Percentiles rank a stretch among this genome's conserved stretches.
Conservation (phyloP, 2,888 invertebrate genomes). For the Sesia apiformis region DNA sequence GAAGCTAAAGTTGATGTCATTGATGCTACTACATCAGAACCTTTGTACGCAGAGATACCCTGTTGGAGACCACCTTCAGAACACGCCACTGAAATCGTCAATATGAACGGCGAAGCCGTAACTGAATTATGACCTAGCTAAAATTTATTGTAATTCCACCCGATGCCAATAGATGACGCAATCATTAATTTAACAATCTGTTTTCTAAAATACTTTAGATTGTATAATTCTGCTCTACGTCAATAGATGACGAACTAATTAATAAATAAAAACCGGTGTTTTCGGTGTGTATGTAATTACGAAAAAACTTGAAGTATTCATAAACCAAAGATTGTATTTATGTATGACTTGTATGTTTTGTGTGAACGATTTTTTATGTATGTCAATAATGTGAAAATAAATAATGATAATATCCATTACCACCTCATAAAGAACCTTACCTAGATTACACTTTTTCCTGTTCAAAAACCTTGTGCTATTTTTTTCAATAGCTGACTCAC, state of each 20-base stretch:
- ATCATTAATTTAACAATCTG: neutral
- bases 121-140: constrained; percentile 59
- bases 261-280: neutral
- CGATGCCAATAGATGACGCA: constrained; percentile 36
- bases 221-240: neutral
- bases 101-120: constrained; percentile 62
- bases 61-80: constrained; percentile 66
- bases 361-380: neutral
- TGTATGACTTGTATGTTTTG: neutral
- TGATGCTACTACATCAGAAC: constrained; percentile 66
- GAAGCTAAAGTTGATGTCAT: constrained; percentile 50
- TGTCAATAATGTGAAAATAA: neutral
- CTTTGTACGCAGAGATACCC: constrained; percentile 81
- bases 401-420: too few relatives aligned
- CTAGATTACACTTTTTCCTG: too few relatives aligned
- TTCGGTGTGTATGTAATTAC: neutral
- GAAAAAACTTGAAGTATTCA: neutral
- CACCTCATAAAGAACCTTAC: too few relatives aligned
- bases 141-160: constrained; percentile 9
- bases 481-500: too few relatives aligned
- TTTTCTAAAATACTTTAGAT: neutral
- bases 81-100: constrained; percentile 57
- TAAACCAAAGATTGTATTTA: neutral
- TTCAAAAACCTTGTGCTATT: too few relatives aligned
- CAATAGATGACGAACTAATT: neutral